phyloP scores from a whole-genome alignment of 1,140 invertebrate species.

The Leptinotarsa lineolata region DNA sequence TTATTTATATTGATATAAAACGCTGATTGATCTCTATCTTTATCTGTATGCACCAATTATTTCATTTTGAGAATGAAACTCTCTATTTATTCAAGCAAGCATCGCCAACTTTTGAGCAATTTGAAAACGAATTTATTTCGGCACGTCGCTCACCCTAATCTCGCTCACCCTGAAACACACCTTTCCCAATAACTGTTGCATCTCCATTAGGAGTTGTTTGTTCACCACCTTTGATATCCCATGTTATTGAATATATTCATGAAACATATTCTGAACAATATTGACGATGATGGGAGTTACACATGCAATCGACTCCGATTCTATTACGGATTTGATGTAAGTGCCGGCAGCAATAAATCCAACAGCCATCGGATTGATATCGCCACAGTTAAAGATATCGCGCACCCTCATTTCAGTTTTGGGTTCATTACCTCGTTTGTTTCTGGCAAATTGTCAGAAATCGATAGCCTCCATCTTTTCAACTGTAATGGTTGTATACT shows the following conservation, averaged over 20 bases:
- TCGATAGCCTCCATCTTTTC: not conserved
- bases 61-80: too few species aligned
- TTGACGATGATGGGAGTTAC: conserved; percentile 5
- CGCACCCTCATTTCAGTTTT: not conserved
- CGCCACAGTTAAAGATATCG: not conserved
- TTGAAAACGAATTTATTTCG: not conserved
- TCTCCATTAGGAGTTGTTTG: not conserved
- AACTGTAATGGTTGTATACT: not conserved
- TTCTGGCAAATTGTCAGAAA: not conserved
- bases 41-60: too few species aligned
- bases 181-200: not conserved
- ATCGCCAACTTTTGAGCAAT: not conserved
- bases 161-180: not conserved
- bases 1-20: too few species aligned
- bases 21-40: too few species aligned
- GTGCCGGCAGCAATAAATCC: not conserved
- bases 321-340: not conserved
- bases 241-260: conserved; percentile 3
- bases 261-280: not conserved
- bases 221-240: not conserved
- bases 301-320: not conserved
- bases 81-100: not conserved
- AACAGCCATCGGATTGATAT: not conserved
- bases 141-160: not conserved
- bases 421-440: not conserved